Conservation (phyloP, 2,888 invertebrate genomes). For the Ypsolopha sequella region DNA sequence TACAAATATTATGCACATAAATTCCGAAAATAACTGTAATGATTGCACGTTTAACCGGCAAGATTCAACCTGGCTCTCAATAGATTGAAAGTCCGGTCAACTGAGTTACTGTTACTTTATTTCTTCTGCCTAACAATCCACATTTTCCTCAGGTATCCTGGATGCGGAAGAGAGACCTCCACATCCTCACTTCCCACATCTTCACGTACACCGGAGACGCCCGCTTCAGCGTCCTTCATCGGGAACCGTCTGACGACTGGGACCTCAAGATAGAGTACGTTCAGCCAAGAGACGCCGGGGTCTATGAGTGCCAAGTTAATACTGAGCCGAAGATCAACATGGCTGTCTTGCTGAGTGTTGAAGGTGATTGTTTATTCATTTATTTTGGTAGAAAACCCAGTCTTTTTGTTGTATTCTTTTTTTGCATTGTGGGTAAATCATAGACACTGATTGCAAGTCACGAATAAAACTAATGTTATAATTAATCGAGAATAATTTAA, state of each 20-base stretch:
- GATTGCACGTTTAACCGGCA: too few relatives aligned
- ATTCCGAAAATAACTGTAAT: too few relatives aligned
- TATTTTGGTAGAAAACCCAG: not conserved
- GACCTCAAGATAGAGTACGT: conserved; percentile 87
- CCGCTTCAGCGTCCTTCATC: conserved; percentile 86
- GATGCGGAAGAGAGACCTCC: conserved; percentile 86
- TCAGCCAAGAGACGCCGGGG: conserved; percentile 85
- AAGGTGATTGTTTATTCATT: conserved; percentile 71
- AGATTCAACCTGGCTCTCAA: too few relatives aligned
- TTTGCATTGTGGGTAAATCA: not conserved
- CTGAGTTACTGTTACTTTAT: too few relatives aligned
- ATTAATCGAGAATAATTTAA: too few relatives aligned
- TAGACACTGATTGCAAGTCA: too few relatives aligned
- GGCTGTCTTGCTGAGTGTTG: conserved; percentile 83
- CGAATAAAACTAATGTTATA: too few relatives aligned
- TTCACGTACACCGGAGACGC: conserved; percentile 91
- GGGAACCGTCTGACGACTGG: conserved; percentile 89
- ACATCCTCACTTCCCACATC: conserved; percentile 84
- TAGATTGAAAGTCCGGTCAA: too few relatives aligned
- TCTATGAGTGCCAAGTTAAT: conserved; percentile 92
- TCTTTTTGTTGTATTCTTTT: not conserved
- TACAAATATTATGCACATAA: too few relatives aligned
- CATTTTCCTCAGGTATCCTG: conserved; percentile 76
- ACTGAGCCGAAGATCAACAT: conserved; percentile 91
- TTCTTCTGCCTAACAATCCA: too few relatives aligned